Base-by-base conservation (phyloP, 2,888 invertebrate genomes). In the Leucozona laternaria region DNA sequence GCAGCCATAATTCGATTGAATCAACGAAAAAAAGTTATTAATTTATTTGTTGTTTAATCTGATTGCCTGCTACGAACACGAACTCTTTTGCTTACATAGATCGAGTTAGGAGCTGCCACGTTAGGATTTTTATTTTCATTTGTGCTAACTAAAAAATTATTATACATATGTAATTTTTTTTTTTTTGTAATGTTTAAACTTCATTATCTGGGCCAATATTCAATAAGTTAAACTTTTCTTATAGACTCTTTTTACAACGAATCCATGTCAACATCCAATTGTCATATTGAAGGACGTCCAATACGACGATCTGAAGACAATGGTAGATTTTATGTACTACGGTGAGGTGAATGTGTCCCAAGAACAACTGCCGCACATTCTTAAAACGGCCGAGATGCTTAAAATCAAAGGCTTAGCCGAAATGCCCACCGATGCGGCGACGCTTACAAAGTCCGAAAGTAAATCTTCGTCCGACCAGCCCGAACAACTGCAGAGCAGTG, bases 321-420 rank as follows among this genome's bases (percentile, higher is more conserved):
- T 97, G 95, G 97, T 97, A 11, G 97, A 97, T 90, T 98, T 97
- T 91, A 97, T 98, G 96, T 98, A 98, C 91, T 96, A 96, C 90
- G 98, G 98, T 0, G 97, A 97, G 93, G 97, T 98, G 8, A 97
- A 97, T 92, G 97, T 98, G 37, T 97, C 97, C 2, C 97, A 97
- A 91, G 97, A 97, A 89, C 97, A 97, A 91, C 93, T 97, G 89
- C 97, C 97, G 82, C 95, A 95, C 93, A 95, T 96, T 89, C 93
- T 95, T 82, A 95, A 97, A 94, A 97, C 97, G 31, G 97, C 97
- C 1, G 97, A 97, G 91, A 95, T 96, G 92, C 94, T 97, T 68
- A 97, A 97, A 93, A 97, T 97, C 79, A 97, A 97, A 93, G 97
- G 97, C 20, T 93, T 97, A 57, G 97, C 97, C 15, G 97, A 97